Conservation (phyloP, 1,140 invertebrate genomes). For the Drosophila tropicalis region DNA sequence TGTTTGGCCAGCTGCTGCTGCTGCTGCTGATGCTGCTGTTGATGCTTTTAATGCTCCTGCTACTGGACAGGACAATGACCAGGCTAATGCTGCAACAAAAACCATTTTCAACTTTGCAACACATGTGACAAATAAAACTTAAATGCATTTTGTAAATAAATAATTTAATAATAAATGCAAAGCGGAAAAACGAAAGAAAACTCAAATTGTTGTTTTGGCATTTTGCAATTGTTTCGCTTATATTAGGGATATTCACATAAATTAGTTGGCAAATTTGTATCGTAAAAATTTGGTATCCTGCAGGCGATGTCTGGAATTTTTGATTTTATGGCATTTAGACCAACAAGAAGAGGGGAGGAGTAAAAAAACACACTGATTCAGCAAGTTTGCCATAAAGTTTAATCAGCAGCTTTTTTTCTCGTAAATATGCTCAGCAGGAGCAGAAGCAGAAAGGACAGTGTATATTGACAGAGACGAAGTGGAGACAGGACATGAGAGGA, state of each 20-base stretch:
- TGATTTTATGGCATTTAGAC: constrained; percentile 59
- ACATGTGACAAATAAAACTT: constrained; percentile 77
- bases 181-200: constrained; percentile 7
- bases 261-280: constrained; percentile 60
- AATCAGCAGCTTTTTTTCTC: constrained; percentile 73
- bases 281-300: constrained; percentile 50
- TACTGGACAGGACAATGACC: constrained; percentile 40
- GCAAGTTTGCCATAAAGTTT: constrained; percentile 80
- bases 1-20: constrained; percentile 77
- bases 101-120: constrained; percentile 53
- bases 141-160: constrained; percentile 66
- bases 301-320: constrained; percentile 52
- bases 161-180: constrained; percentile 36
- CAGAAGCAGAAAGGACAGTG: constrained; percentile 33
- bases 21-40: no score
- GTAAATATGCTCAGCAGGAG: constrained; percentile 34
- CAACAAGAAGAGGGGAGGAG: constrained; percentile 30
- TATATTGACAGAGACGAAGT: constrained; percentile 29
- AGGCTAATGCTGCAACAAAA: constrained; percentile 42
- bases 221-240: constrained; percentile 5
- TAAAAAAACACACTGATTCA: constrained; percentile 66
- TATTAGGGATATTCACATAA: constrained; percentile 61
- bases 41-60: background rate
- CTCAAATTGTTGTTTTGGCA: background rate
- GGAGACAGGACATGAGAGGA: constrained; percentile 27